Evolutionary conservation across 2,888 invertebrate species (phyloP), one percentile per base, ranked within the genome.

Genomic region (Electrophaes corylata): DNA sequence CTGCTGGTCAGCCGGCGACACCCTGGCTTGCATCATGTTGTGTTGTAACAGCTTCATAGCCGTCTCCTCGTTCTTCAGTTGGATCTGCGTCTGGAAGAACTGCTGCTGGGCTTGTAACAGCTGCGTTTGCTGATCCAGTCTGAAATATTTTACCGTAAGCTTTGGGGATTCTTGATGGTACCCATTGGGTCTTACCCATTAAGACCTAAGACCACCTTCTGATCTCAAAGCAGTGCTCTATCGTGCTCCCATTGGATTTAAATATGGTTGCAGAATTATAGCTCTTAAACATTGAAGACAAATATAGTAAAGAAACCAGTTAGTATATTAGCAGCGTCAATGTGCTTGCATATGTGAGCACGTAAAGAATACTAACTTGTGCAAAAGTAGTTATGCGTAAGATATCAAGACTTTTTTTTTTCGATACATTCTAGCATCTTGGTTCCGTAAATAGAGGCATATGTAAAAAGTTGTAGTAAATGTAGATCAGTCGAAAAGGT

Each of bases 21-120:
- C 86, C 55, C 92, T 75, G 37, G 90, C 88, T 69, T 92, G 93
- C 73, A 93, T 91, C 40, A 93, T 85, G 66, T 93, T 93, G 65
- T 93, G 93, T 62, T 93, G 93, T 33, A 94, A 84, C 60, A 93
- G 88, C 72, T 94, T 93, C 81, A 94, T 91, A 39, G 92, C 88
- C 45, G 92, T 87, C 65, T 92, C 91, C 56, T 90, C 90, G 61
- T 84, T 88, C 66, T 86, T 84, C 8, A 87, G 88, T 69, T 93
- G 92, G 69, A 93, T 88, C 69, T 93, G 85, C 58, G 93, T 93
- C 64, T 94, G 93, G 6, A 93, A 76, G 0, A 86, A 78, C 54
- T 88, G 88, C 62, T 92, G 91, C 57, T 92, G 91, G 2, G 88
- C 86, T 72, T 91, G 91, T 23, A 90, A 75, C 23, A 89, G 73